Evolutionary conservation across 2,888 invertebrate species (phyloP), one percentile per base, ranked within the genome.

Genomic region (Monoplex corrugatus): DNA sequence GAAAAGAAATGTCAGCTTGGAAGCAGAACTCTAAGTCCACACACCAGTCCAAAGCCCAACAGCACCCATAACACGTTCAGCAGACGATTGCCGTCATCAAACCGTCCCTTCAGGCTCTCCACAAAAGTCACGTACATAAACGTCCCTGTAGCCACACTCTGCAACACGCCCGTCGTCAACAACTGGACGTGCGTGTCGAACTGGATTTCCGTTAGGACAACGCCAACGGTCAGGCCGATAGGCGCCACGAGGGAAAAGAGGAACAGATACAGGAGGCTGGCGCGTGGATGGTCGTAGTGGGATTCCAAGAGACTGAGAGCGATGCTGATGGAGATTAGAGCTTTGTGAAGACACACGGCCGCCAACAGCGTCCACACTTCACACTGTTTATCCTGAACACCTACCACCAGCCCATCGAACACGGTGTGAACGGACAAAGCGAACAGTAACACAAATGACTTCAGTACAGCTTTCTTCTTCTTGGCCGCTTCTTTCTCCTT

Each of bases 41-140:
- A 87, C 28, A 87, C 87, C 28, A 68, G 68, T 10, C 43, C 87
- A 45, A 87, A 87, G 5, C 87, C 87, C 0, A 87, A 45, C 40
- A 75, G n/a, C 32, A 75, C 75, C 5, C 43, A 28, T 2, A 87
- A 32, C 6, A 87, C 87, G 28, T 87, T 87, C 75, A 87, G 45
- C 32, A 87, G 87, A 8, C 75, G 72, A 32, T 16, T 23, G n/a
- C 87, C 28, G 32, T 38, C 35, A 0, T 87, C 78, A 23, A 75
- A 87, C 8, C 87, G 72, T 8, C 45, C 87, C 35, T 78, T 87
- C 45, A 87, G 38, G 28, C 87, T 98, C 96, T 99, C 99, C 96
- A 99, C 98, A 96, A 98, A 98, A 13, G 99, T 98, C 43, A 99
- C 98, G 96, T 99, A 99, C 23, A 99, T 96, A 80, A 99, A 97